Conservation (phyloP, 2,113 vertebrate species). For the Halichoerus grypus region DNA sequence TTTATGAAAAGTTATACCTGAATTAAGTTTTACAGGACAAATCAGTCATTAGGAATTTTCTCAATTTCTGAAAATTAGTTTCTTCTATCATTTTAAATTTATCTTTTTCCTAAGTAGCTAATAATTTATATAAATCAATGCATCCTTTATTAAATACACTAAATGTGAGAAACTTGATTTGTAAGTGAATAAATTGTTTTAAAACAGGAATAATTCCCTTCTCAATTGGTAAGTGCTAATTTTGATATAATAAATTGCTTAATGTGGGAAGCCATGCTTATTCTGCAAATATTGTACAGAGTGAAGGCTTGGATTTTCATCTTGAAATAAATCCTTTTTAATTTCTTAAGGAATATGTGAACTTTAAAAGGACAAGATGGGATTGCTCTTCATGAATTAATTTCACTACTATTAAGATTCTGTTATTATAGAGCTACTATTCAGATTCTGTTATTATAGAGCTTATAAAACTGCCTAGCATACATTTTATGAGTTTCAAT, state of each 20-base stretch:
- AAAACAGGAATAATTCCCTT: neutral
- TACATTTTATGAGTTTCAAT: neutral
- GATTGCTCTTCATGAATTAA: neutral
- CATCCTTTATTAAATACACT: neutral
- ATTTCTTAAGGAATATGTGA: neutral
- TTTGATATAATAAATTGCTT: neutral
- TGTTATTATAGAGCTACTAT: neutral
- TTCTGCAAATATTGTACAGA: neutral
- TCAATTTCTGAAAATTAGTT: neutral
- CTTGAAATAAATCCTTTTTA: constrained; percentile 2
- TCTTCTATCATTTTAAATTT: constrained; percentile 10
- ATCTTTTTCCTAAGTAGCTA: neutral
- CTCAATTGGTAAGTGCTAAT: neutral
- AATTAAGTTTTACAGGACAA: constrained; percentile 35
- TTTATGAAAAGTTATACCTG: neutral
- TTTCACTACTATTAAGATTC: constrained; percentile 17
- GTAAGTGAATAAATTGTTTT: neutral
- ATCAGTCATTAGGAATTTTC: constrained; percentile 35
- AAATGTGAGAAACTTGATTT: constrained; percentile 27
- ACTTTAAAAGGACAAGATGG: neutral
- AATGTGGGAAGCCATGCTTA: neutral
- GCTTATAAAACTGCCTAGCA: neutral
- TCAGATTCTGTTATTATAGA: too few species aligned
- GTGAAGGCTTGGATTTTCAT: neutral
- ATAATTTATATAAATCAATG: constrained; percentile 32